Evolutionary conservation across 1,140 invertebrate genomes (phyloP).

Genomic region (Hyphantria cunea): DNA sequence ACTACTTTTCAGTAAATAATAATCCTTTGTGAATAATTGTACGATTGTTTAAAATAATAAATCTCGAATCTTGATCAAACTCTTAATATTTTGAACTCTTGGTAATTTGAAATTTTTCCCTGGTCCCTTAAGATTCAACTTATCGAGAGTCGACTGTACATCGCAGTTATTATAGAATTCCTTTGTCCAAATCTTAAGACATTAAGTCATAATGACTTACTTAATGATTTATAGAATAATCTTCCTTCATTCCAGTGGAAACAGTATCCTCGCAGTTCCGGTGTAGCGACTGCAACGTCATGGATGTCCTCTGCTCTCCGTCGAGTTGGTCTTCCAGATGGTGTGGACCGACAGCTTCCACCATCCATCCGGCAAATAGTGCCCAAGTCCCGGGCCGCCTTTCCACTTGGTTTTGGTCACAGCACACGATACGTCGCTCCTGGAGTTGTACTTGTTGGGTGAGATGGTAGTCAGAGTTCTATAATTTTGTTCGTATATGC

Average conservation of each 20-base stretch:
- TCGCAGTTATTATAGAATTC: too few species aligned
- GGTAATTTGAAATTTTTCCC: too few species aligned
- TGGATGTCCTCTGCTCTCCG: conserved; percentile 80
- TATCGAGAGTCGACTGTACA: too few species aligned
- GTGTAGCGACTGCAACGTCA: conserved; percentile 82
- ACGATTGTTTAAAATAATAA: too few species aligned
- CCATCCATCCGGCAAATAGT: conserved; percentile 88
- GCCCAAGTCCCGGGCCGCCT: conserved; percentile 89
- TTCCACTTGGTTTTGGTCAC: conserved; percentile 96
- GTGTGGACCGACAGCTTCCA: conserved; percentile 86
- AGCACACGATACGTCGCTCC: conserved; percentile 90
- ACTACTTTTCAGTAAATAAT: too few species aligned
- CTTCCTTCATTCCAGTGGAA: conserved; percentile 83
- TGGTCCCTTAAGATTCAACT: too few species aligned
- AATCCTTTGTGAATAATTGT: too few species aligned
- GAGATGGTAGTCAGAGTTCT: background rate
- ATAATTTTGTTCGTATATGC: background rate
- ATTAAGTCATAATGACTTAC: too few species aligned
- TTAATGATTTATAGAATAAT: too few species aligned
- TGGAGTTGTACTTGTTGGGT: conserved; percentile 60
- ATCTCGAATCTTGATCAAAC: too few species aligned
- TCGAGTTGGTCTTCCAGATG: conserved; percentile 73
- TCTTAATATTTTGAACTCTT: too few species aligned
- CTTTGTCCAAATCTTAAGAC: too few species aligned
- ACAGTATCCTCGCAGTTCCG: conserved; percentile 83